phyloP scores from a whole-genome alignment of 1,140 invertebrate species.

The Choristoneura fumiferana region DNA sequence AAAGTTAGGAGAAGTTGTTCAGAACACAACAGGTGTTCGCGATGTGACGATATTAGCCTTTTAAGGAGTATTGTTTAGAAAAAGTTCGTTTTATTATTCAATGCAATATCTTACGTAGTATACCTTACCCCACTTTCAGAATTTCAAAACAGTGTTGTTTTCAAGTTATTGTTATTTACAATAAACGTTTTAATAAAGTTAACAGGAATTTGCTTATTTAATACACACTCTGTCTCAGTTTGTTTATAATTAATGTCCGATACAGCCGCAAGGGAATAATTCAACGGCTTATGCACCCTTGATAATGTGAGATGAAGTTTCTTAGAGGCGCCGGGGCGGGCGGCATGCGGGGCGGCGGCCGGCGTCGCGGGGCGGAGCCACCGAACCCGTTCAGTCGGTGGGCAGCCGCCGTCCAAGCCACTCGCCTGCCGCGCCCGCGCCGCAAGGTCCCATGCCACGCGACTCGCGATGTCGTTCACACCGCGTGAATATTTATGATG shows the following conservation, averaged over 20 bases:
- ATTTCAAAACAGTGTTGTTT: too few species aligned
- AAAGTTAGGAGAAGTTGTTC: slow-evolving; percentile 65
- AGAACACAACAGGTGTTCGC: slow-evolving; percentile 69
- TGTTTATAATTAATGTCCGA: slow-evolving; percentile 62
- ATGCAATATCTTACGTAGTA: not conserved
- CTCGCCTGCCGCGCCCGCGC: slow-evolving; percentile 37
- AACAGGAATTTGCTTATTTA: slow-evolving; percentile 23
- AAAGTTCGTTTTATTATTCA: slow-evolving; percentile 22
- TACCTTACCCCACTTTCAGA: too few species aligned
- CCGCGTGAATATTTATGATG: slow-evolving; percentile 72
- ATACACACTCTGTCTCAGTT: slow-evolving; percentile 37
- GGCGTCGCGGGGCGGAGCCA: slow-evolving; percentile 63
- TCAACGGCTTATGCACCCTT: slow-evolving; percentile 67
- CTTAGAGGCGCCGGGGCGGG: slow-evolving; percentile 59
- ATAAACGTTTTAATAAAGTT: too few species aligned
- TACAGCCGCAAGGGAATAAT: slow-evolving; percentile 57
- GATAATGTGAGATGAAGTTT: slow-evolving; percentile 73
- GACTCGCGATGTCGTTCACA: slow-evolving; percentile 64
- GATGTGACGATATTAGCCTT: slow-evolving; percentile 58
- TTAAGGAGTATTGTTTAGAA: slow-evolving; percentile 38
- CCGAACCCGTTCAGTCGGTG: slow-evolving; percentile 66
- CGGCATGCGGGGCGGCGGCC: slow-evolving; percentile 47
- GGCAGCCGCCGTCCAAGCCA: slow-evolving; percentile 56
- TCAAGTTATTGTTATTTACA: too few species aligned
- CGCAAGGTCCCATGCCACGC: slow-evolving; percentile 54